phyloP scores from a whole-genome alignment of 2,888 invertebrate genomes.

The Aromia moschata region DNA sequence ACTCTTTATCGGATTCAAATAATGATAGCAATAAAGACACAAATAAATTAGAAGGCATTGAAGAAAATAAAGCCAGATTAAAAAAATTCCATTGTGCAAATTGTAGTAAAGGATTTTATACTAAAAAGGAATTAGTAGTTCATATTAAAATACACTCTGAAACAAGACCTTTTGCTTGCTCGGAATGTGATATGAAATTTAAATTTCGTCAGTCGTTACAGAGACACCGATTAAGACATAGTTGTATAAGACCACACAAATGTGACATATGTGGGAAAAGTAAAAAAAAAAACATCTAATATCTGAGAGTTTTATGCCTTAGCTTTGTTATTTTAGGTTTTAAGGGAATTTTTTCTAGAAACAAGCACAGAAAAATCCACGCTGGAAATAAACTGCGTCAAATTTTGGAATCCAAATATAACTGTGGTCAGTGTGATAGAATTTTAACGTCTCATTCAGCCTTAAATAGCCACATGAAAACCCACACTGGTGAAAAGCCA shows the following conservation, averaged over 20 bases:
- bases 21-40: too few species aligned
- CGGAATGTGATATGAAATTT: constrained; percentile 4
- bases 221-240: constrained; percentile 11
- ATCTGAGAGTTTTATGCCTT: neutral
- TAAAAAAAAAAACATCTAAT: neutral
- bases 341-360: constrained; percentile 12
- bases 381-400: constrained; percentile 1
- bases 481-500: constrained; percentile 38
- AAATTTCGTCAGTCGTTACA: constrained; percentile 7
- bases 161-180: constrained; percentile 5
- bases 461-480: constrained; percentile 38
- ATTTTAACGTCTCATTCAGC: constrained; percentile 32
- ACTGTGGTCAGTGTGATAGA: constrained; percentile 33
- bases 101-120: constrained; percentile 26
- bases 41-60: constrained; percentile 3
- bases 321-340: constrained; percentile 13
- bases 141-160: constrained; percentile 27
- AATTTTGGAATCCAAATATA: constrained; percentile 14
- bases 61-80: neutral
- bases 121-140: constrained; percentile 21
- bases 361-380: constrained; percentile 14
- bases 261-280: constrained; percentile 27
- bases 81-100: constrained; percentile 28
- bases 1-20: too few species aligned
- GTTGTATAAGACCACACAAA: constrained; percentile 11